phyloP scores from a whole-genome alignment of 2,888 invertebrate genomes.

The Odontothrips loti region DNA sequence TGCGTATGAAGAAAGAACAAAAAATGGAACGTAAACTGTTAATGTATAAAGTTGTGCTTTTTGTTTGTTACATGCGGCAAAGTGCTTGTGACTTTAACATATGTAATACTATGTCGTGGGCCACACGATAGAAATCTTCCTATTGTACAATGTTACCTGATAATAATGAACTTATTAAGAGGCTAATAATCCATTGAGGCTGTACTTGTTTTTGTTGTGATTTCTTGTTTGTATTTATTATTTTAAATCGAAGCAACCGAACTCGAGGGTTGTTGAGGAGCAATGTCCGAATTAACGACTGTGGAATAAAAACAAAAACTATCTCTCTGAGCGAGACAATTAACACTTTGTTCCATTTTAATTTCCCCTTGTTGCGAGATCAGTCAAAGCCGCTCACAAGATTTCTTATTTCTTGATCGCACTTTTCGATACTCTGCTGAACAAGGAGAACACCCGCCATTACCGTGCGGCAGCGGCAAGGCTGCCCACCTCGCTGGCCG shows the following conservation, averaged over 20 bases:
- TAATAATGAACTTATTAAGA: conserved; percentile 11
- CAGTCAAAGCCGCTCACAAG: no score
- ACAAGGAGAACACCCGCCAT: not conserved
- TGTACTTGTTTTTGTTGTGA: not conserved
- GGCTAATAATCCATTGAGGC: not conserved
- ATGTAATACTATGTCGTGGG: not conserved
- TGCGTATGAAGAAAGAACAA: not conserved
- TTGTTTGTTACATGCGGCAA: not conserved
- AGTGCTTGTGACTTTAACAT: conserved; percentile 8
- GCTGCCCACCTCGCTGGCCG: not conserved
- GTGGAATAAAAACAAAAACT: not conserved
- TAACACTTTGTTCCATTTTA: not conserved
- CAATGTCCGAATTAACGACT: not conserved
- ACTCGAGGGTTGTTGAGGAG: not conserved
- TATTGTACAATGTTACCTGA: conserved; percentile 25
- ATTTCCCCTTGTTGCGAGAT: not conserved
- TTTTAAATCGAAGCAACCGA: not conserved
- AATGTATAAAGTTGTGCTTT: not conserved
- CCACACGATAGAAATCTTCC: conserved; percentile 1
- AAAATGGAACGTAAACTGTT: not conserved
- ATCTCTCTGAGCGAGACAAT: not conserved
- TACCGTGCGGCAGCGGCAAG: no score
- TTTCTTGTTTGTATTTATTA: conserved; percentile 24
- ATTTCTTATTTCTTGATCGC: no score
- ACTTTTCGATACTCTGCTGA: no score